Conservation (phyloP, 2,113 vertebrate genomes). For the Choloepus hoffmanni region DNA sequence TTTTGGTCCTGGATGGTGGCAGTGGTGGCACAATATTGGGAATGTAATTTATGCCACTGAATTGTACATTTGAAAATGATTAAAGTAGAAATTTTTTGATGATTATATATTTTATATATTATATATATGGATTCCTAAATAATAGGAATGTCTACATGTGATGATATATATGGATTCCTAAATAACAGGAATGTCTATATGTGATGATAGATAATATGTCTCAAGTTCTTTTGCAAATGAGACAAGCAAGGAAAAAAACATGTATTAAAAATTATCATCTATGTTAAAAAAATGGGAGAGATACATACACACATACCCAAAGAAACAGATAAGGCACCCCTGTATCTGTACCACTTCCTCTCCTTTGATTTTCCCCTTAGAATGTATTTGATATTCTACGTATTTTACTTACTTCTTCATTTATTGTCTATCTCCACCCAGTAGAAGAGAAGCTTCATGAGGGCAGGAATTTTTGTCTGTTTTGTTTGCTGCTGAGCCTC, state of each 20-base stretch:
- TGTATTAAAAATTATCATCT: not conserved
- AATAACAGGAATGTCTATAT: too few relatives aligned
- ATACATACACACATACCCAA: not conserved
- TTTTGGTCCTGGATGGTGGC: not conserved
- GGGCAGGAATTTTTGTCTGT: too few relatives aligned
- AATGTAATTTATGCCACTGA: not conserved
- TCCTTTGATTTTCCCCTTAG: not conserved
- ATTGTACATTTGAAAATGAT: not conserved
- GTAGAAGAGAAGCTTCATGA: too few relatives aligned
- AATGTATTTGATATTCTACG: not conserved
- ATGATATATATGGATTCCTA: too few relatives aligned
- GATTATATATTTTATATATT: too few relatives aligned
- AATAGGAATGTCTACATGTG: too few relatives aligned
- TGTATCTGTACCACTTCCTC: not conserved
- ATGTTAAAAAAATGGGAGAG: not conserved
- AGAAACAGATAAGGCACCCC: not conserved
- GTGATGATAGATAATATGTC: too few relatives aligned
- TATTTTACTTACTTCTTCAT: not conserved
- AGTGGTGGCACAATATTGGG: not conserved
- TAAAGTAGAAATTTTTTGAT: too few relatives aligned
- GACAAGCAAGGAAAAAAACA: not conserved
- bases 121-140: too few relatives aligned
- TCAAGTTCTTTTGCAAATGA: not conserved
- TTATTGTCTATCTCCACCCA: not conserved
- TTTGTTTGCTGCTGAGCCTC: not conserved